A percentile compares a stretch with the other conserved stretches of the same genome.
These are phyloP conservation scores for Erebia aethiops DNA, from an alignment of 2,888 invertebrate genomes.

Conservation along the genomic window DNA sequence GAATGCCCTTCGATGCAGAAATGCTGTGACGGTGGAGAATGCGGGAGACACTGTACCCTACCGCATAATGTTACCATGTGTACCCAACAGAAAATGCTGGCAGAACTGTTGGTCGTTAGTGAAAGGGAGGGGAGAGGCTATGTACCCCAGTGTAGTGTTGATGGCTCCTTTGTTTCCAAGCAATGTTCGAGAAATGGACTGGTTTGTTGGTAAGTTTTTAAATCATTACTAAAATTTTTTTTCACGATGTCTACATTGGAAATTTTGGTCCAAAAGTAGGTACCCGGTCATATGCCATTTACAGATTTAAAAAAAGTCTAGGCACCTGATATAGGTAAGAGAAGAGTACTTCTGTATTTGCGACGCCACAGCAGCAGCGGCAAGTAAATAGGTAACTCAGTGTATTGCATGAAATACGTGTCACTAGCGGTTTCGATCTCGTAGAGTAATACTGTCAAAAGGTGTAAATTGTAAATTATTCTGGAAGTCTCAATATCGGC, in stretches of 20 bases:
- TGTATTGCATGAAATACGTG: too few species aligned
- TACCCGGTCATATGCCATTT: too few species aligned
- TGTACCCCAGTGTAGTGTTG: conserved; percentile 89
- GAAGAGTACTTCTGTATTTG: too few species aligned
- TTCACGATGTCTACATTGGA: neutral
- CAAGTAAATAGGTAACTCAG: too few species aligned
- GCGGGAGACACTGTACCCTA: conserved; percentile 88
- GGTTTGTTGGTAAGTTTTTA: conserved; percentile 88
- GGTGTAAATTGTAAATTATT: too few species aligned
- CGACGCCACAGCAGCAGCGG: too few species aligned
- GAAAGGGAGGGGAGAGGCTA: conserved; percentile 92
- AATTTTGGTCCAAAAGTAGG: neutral
- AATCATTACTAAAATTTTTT: neutral
- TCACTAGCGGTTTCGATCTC: too few species aligned
- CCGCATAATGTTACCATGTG: conserved; percentile 91
- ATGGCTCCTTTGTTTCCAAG: conserved; percentile 87
- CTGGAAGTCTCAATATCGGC: too few species aligned
- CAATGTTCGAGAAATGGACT: conserved; percentile 93
- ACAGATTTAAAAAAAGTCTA: too few species aligned
- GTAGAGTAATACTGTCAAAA: too few species aligned
- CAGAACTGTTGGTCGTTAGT: conserved; percentile 89
- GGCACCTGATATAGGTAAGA: too few species aligned
- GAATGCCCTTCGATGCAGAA: conserved; percentile 92
- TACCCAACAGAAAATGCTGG: conserved; percentile 89
- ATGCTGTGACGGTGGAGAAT: conserved; percentile 89